These are phyloP conservation scores for Thalassoma bifasciatum DNA, from an alignment of 2,113 vertebrate species.

Conservation along the genomic window DNA sequence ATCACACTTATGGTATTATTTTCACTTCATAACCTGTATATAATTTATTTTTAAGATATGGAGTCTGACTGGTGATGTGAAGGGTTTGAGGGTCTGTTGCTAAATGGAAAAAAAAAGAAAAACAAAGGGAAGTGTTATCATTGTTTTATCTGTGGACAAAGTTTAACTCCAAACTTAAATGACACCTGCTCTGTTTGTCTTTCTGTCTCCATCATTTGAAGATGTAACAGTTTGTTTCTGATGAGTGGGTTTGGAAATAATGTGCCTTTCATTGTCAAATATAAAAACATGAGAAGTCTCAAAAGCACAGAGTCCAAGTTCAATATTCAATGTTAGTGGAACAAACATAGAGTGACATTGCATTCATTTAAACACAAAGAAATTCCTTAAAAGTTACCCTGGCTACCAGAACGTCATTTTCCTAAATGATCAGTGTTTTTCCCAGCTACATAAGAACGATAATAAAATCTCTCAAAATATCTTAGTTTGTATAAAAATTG, in stretches of 20 bases:
- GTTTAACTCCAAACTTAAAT: slow-evolving; percentile 10
- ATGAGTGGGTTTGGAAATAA: background rate
- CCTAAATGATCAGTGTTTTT: too few relatives aligned
- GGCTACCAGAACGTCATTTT: too few relatives aligned
- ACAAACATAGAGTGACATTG: too few relatives aligned
- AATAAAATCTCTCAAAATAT: too few relatives aligned
- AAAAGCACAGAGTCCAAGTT: too few relatives aligned
- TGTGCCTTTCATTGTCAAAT: slow-evolving; percentile 1
- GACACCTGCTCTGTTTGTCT: too few relatives aligned
- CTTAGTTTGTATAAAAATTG: too few relatives aligned
- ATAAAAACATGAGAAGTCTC: too few relatives aligned
- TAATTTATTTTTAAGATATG: slow-evolving; percentile 9
- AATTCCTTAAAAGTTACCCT: too few relatives aligned
- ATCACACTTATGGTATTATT: background rate
- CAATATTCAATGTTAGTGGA: too few relatives aligned
- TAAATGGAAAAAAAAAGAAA: background rate
- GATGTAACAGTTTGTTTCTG: background rate
- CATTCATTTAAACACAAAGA: too few relatives aligned
- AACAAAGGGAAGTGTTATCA: slow-evolving; percentile 15
- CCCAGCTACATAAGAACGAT: too few relatives aligned
- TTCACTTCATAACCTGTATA: background rate
- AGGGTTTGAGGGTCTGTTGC: background rate
- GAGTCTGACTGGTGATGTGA: background rate
- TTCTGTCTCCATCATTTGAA: background rate
- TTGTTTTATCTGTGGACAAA: background rate